Conservation (phyloP, 2,888 invertebrate species). For the Macrophya alboannulata region DNA sequence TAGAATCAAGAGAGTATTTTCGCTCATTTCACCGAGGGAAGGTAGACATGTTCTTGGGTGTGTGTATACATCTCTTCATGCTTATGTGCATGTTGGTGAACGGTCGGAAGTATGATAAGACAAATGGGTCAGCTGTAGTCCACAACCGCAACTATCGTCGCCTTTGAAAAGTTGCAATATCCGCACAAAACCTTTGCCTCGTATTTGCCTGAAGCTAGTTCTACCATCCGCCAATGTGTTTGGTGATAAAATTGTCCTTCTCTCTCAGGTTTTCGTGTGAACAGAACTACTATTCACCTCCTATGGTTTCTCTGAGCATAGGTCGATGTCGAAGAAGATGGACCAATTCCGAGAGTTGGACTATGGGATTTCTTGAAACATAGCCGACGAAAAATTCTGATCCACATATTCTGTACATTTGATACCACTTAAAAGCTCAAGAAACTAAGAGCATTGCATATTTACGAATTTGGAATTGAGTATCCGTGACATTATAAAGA, state of each 20-base stretch:
- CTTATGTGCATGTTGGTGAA: slow-evolving; percentile 4
- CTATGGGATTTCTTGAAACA: too few species aligned
- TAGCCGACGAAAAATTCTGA: not conserved
- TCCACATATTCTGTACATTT: not conserved
- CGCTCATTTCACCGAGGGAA: slow-evolving; percentile 37
- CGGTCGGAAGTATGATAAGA: slow-evolving; percentile 1
- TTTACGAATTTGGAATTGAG: too few species aligned
- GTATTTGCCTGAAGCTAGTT: slow-evolving; percentile 39
- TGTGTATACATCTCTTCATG: not conserved
- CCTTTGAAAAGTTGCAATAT: slow-evolving; percentile 26
- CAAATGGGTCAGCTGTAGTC: slow-evolving; percentile 32
- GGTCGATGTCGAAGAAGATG: not conserved
- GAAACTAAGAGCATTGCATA: too few species aligned
- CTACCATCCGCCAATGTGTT: not conserved
- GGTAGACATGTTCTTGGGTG: not conserved
- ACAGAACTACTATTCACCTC: not conserved
- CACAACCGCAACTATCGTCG: slow-evolving; percentile 18
- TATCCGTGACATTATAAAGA: too few species aligned
- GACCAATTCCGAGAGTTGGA: not conserved
- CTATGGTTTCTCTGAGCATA: not conserved
- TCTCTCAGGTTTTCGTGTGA: not conserved
- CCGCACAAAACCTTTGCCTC: not conserved
- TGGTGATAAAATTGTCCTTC: not conserved
- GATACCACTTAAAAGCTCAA: not conserved
- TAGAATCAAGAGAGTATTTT: slow-evolving; percentile 40